phyloP scores from a whole-genome alignment of 2,797 vertebrate genomes.

The Gallinago stenura region DNA sequence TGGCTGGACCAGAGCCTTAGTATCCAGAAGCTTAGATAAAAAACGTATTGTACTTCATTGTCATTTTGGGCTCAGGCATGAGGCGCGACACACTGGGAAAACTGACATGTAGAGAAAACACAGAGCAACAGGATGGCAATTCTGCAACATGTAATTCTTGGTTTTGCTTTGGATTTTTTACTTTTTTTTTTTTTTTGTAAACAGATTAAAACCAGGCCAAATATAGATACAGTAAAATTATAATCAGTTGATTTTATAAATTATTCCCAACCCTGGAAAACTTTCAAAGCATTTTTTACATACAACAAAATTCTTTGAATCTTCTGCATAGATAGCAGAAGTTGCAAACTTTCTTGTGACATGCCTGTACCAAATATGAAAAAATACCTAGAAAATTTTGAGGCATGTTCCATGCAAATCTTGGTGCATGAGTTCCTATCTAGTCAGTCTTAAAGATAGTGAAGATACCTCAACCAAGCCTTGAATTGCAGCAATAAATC shows the following conservation, averaged over 20 bases:
- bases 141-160: not conserved
- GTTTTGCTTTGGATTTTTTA: not conserved
- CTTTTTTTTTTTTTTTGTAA: not conserved
- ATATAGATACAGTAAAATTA: not conserved
- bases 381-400: not conserved
- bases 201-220: not conserved
- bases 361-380: not conserved
- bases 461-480: not conserved
- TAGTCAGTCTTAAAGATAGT: not conserved
- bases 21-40: not conserved
- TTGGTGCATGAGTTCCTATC: not conserved
- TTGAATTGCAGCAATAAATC: not conserved
- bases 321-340: not conserved
- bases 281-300: not conserved
- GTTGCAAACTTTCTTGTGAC: not conserved
- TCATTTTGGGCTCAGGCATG: not conserved
- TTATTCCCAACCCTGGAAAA: not conserved
- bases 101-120: not conserved
- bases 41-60: not conserved
- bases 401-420: not conserved
- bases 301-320: not conserved
- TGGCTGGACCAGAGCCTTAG: not conserved
- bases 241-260: not conserved
- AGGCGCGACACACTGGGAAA: not conserved
- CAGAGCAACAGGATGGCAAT: not conserved